Evolutionary conservation across 1,140 invertebrate genomes (phyloP).

Genomic region (Adelges cooleyi): DNA sequence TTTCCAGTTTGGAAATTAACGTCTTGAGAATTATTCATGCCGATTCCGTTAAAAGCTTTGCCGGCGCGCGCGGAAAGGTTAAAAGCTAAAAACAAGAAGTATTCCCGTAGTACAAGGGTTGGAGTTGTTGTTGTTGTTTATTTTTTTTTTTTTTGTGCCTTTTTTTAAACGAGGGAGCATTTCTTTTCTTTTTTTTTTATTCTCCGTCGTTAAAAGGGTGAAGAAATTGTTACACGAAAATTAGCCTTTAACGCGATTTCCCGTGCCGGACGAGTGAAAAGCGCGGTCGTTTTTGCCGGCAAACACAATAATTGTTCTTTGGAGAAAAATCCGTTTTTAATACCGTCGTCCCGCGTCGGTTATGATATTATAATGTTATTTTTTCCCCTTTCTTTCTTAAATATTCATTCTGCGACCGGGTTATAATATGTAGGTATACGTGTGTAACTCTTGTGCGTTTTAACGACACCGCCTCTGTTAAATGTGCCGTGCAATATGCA

Average conservation of each 20-base stretch:
- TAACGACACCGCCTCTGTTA: conserved; percentile 14
- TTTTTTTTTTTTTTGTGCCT: neutral
- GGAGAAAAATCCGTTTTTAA: conserved; percentile 11
- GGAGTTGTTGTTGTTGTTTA: neutral
- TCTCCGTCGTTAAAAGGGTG: neutral
- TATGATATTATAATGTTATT: no score
- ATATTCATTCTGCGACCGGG: neutral
- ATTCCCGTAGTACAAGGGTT: conserved; percentile 5
- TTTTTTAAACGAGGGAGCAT: neutral
- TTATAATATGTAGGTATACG: neutral
- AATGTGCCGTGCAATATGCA: neutral
- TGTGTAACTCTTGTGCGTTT: neutral
- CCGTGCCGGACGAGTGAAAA: neutral
- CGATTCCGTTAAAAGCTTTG: conserved; percentile 26
- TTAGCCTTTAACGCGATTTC: conserved; percentile 16
- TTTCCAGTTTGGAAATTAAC: conserved; percentile 20
- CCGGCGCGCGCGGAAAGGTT: conserved; percentile 2
- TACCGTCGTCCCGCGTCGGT: neutral
- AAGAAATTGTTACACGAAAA: conserved; percentile 5
- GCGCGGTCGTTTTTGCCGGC: neutral
- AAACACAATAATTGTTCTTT: neutral
- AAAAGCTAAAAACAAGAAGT: conserved; percentile 17
- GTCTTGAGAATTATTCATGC: conserved; percentile 20
- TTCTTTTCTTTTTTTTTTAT: neutral
- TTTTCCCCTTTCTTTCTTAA: neutral